phyloP scores from a whole-genome alignment of 2,113 vertebrate species.

The Vulpes ferrilata region DNA sequence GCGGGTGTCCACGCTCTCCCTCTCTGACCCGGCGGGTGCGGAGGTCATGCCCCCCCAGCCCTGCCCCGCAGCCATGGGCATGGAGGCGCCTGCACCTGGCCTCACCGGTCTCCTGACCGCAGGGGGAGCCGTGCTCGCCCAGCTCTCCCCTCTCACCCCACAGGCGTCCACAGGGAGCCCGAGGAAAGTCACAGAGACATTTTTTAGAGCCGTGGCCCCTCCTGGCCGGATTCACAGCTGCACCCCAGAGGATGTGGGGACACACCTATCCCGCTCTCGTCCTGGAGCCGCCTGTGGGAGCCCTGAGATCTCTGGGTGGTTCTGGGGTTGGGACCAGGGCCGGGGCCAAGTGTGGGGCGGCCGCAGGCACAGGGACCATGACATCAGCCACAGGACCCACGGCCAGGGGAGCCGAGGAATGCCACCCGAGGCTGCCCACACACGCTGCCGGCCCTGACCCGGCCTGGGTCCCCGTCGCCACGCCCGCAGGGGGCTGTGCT shows the following conservation, averaged over 20 bases:
- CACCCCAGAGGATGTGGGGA: background rate
- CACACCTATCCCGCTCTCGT: background rate
- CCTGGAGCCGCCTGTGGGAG: background rate
- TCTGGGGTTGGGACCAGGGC: background rate
- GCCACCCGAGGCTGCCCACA: background rate
- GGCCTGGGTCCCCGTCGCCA: background rate
- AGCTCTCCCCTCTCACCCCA: background rate
- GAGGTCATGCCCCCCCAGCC: background rate
- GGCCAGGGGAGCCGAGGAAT: background rate
- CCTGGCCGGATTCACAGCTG: too few species aligned
- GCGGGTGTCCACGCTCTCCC: too few species aligned
- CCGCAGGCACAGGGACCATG: background rate
- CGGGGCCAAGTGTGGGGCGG: background rate
- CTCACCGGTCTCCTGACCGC: background rate
- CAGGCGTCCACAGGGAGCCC: background rate
- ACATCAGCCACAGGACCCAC: background rate
- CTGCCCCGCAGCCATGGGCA: background rate
- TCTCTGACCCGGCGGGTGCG: background rate
- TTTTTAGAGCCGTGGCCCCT: background rate
- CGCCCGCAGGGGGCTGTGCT: background rate
- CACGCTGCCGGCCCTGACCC: background rate
- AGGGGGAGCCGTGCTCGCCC: background rate
- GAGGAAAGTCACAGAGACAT: background rate
- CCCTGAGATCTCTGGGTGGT: background rate
- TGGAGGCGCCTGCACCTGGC: too few species aligned